A percentile compares a stretch with the other conserved stretches of the same genome.
Conservation (phyloP, 2,113 vertebrate genomes). For the Caranx ignobilis region DNA sequence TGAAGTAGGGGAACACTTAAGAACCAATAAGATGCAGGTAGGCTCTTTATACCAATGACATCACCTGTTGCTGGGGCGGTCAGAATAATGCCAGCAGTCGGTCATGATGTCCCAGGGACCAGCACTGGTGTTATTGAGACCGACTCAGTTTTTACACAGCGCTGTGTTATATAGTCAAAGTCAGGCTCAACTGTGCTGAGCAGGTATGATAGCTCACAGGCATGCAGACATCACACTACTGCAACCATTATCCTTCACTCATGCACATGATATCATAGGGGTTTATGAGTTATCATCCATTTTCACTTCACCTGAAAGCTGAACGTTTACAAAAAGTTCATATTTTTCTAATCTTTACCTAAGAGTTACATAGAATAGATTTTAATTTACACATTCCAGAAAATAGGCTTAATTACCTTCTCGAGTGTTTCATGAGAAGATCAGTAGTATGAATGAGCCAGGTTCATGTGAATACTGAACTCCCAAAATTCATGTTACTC, state of each 20-base stretch:
- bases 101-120: slow-evolving; percentile 75
- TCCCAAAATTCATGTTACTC: background rate
- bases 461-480: no score
- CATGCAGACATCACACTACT: background rate
- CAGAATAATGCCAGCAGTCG: slow-evolving; percentile 84
- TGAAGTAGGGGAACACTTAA: background rate
- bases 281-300: background rate
- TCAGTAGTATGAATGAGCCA: background rate
- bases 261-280: background rate
- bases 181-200: slow-evolving; percentile 18
- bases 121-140: slow-evolving; percentile 83
- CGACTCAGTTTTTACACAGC: slow-evolving; percentile 61
- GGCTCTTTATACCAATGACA: slow-evolving; percentile 42
- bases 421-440: background rate
- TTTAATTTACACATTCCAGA: background rate
- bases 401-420: background rate
- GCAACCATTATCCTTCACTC: background rate
- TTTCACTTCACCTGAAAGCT: background rate
- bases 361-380: background rate
- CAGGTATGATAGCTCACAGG: background rate
- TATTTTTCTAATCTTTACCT: background rate
- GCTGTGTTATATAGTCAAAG: slow-evolving; percentile 9
- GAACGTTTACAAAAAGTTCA: no score
- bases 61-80: slow-evolving; percentile 73
- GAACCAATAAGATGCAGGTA: background rate